Evolutionary conservation across 2,888 invertebrate species (phyloP).

Genomic region (Leptogaster cylindrica): DNA sequence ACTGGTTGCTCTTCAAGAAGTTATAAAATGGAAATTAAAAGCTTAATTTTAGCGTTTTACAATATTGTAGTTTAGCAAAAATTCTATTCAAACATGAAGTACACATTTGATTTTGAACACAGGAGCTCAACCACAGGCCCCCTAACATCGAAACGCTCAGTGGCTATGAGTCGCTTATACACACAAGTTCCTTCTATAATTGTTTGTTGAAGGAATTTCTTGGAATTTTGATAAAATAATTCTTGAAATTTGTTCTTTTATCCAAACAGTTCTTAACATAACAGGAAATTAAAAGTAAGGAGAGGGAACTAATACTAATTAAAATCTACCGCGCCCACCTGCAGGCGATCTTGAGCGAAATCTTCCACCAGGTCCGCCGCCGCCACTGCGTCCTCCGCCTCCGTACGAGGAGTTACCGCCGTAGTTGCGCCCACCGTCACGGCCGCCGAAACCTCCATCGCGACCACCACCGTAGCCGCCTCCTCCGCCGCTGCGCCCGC

Average conservation of each 20-base stretch:
- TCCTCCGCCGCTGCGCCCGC: conserved; percentile 49
- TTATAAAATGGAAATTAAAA: no score
- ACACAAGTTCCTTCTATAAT: no score
- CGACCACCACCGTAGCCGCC: conserved; percentile 58
- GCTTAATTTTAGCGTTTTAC: no score
- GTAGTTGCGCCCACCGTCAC: conserved; percentile 56
- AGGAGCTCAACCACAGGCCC: no score
- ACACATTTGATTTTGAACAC: conserved; percentile 34
- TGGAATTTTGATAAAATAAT: conserved; percentile 17
- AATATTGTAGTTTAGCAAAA: no score
- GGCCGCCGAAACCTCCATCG: conserved; percentile 44
- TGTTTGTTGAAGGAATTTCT: conserved; percentile 21
- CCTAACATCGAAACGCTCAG: no score
- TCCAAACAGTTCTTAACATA: conserved; percentile 36
- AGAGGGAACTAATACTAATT: conserved; percentile 19
- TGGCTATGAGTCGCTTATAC: no score
- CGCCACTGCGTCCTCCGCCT: conserved; percentile 61
- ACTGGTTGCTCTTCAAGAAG: no score
- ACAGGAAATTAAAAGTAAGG: conserved; percentile 16
- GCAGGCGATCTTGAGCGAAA: conserved; percentile 60
- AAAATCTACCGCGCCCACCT: conserved; percentile 52
- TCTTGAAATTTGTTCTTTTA: conserved; percentile 20
- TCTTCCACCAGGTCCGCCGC: conserved; percentile 48
- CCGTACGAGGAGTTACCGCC: conserved; percentile 62
- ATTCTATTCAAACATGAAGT: conserved; percentile 28